phyloP scores from a whole-genome alignment of 1,140 invertebrate species.

The Hetaerina americana region DNA sequence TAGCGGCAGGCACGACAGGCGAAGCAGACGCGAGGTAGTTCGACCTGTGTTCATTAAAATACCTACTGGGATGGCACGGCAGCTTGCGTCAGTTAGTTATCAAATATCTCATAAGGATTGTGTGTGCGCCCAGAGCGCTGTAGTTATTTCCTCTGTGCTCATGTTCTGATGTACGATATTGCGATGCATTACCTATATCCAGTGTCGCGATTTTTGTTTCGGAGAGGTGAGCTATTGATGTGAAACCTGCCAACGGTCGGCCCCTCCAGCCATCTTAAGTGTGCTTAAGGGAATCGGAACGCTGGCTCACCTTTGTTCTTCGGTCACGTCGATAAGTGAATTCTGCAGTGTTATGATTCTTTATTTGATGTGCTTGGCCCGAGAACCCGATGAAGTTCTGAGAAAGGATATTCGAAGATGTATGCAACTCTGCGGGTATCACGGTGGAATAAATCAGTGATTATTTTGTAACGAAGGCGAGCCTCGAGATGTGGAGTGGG shows the following conservation, averaged over 20 bases:
- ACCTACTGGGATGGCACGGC: neutral
- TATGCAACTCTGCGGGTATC: neutral
- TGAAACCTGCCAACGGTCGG: neutral
- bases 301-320: neutral
- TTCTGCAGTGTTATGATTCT: neutral
- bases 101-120: neutral
- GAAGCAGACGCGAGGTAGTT: neutral
- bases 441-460: neutral
- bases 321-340: neutral
- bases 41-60: neutral
- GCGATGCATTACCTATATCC: neutral
- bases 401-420: neutral
- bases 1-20: neutral
- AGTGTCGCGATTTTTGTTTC: neutral
- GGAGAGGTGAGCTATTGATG: neutral
- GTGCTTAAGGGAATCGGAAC: neutral
- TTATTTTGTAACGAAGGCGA: neutral
- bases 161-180: neutral
- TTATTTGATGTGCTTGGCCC: neutral
- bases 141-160: neutral
- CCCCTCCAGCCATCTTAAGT: neutral
- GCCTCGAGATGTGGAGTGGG: neutral
- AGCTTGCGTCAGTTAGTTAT: neutral
- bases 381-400: neutral
- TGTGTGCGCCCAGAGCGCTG: neutral